Evolutionary conservation across 2,113 vertebrate species (phyloP).

Genomic region (Hyperopisus bebe): DNA sequence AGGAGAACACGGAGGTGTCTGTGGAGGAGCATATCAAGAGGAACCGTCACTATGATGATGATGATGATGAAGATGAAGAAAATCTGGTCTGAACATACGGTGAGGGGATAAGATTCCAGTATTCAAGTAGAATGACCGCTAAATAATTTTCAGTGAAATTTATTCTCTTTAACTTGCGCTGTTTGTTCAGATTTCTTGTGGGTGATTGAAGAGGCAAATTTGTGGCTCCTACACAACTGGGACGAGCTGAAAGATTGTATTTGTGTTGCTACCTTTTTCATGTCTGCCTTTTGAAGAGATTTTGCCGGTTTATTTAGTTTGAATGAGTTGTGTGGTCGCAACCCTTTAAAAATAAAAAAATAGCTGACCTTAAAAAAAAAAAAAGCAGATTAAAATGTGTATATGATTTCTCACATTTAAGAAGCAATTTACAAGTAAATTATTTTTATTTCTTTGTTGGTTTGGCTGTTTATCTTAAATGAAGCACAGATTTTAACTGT

Average conservation of each 20-base stretch:
- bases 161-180: background rate
- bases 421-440: background rate
- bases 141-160: background rate
- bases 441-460: slow-evolving; percentile 4
- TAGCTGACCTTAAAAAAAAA: background rate
- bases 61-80: slow-evolving; percentile 40
- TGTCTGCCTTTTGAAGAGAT: background rate
- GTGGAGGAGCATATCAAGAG: slow-evolving; percentile 93
- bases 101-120: background rate
- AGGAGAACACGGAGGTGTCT: slow-evolving; percentile 59
- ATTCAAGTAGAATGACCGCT: background rate
- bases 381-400: background rate
- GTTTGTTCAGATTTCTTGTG: background rate
- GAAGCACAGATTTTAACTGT: background rate
- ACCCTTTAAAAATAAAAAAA: slow-evolving; percentile 1
- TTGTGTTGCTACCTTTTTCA: background rate
- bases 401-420: background rate
- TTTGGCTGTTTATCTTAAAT: background rate
- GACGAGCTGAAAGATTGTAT: background rate
- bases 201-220: background rate
- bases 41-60: slow-evolving; percentile 82
- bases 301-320: background rate
- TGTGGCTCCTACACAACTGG: background rate
- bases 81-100: background rate
- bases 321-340: background rate